Evolutionary conservation across 2,888 invertebrate genomes (phyloP), one percentile per base, ranked within the genome.

Genomic region (Lepidochitona cinerea): DNA sequence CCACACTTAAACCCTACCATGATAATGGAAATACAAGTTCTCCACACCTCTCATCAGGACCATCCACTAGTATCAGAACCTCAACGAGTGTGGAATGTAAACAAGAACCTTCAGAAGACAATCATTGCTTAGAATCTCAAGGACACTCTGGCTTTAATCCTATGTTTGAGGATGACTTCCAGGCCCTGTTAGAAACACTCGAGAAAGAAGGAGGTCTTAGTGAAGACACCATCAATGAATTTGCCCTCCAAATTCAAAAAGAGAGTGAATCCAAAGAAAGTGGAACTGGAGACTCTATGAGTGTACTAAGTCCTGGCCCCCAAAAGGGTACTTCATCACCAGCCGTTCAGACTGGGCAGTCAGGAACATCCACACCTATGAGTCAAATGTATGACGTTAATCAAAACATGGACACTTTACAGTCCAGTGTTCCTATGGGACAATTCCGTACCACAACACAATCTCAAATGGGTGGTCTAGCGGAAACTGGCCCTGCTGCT

Each of bases 401-500:
- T 72, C 80, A 77, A 72, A 80, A 79, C 37, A 72, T 79, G 49
- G 79, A 75, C 53, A 79, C 79, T 23, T 79, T 83, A 12, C 75
- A 81, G 59, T 78, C 82, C 32, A 81, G 81, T 9, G 78, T 81
- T 7, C 67, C 75, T 33, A 71, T 72, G 49, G 74, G 68, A 33
- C 78, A 76, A 68, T 72, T 49, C 52, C 75, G 64, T 41, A 14
- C 65, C 23, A 23, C 35, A 23, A 66, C 71, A 37, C 67, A 65
- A 37, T n/a, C 64, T 35, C 68, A 59, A 29, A 71, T 65, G 64
- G 33, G 66, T 41, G 67, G 53, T 52, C 79, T 84, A 70, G 78
- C 84, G 35, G 87, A 88, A 74, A 85, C 88, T 14, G 96, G 96
- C 75, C 96, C 97, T 33, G 98, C 98, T 0, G 97, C 97, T 68